Percentiles rank a stretch among this genome's conserved stretches.
phyloP scores from a whole-genome alignment of 2,888 invertebrate genomes.

The Drosophila ustulata region DNA sequence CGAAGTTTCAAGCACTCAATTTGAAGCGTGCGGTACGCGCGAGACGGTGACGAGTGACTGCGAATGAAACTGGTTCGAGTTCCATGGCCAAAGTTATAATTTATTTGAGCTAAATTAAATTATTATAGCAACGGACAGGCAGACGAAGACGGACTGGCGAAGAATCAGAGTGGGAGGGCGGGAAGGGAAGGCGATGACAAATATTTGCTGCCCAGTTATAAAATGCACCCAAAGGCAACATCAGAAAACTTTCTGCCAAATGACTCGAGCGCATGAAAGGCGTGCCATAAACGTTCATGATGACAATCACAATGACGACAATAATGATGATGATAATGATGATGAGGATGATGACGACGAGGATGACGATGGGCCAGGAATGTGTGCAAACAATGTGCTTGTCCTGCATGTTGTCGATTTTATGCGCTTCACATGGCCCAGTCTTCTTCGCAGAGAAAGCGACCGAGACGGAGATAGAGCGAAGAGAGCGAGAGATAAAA shows the following conservation, averaged over 20 bases:
- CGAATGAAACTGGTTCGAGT: conserved; percentile 20
- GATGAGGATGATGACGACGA: conserved; percentile 26
- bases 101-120: conserved; percentile 79
- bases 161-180: conserved; percentile 7
- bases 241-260: conserved; percentile 71
- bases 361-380: conserved; percentile 35
- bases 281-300: conserved; percentile 57
- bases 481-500: conserved; percentile 29
- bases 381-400: conserved; percentile 65
- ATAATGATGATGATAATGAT: conserved; percentile 27
- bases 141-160: background rate
- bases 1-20: conserved; percentile 74
- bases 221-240: conserved; percentile 78
- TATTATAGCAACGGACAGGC: conserved; percentile 58
- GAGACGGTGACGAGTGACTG: conserved; percentile 66
- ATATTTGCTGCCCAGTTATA: conserved; percentile 77
- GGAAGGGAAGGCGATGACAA: conserved; percentile 56
- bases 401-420: conserved; percentile 51
- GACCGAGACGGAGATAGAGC: background rate
- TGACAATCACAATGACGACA: conserved; percentile 34
- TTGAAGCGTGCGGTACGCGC: conserved; percentile 62
- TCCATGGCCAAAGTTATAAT: conserved; percentile 65
- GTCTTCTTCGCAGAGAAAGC: background rate
- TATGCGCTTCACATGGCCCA: conserved; percentile 43
- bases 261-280: conserved; percentile 71